Evolutionary conservation across 1,140 invertebrate species (phyloP).

Genomic region (Fopius arisanus): DNA sequence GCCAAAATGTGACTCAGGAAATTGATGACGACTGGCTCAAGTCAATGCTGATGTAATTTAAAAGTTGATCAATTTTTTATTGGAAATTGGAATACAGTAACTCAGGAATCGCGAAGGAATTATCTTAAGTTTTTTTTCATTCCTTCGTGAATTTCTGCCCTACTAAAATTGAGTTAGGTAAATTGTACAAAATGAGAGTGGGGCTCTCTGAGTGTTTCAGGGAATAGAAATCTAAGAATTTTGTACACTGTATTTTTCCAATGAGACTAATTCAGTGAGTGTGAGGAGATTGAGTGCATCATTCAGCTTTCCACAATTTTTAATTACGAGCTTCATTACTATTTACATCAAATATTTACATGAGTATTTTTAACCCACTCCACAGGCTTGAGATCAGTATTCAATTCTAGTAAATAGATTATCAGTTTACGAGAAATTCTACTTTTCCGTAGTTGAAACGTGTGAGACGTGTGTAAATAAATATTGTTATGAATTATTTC

Average conservation of each 20-base stretch:
- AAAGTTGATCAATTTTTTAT: background rate
- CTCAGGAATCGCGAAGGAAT: too few species aligned
- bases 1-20: constrained; percentile 18
- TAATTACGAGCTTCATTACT: background rate
- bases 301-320: background rate
- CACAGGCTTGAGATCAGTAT: too few species aligned
- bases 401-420: too few species aligned
- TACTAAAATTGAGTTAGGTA: background rate
- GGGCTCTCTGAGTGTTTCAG: background rate
- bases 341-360: too few species aligned
- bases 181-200: background rate
- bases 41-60: constrained; percentile 24
- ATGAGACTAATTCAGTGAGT: background rate
- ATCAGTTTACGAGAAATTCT: background rate
- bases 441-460: background rate
- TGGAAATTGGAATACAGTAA: background rate
- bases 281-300: background rate
- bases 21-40: constrained; percentile 36
- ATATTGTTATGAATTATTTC: background rate
- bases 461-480: constrained; percentile 6
- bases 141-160: too few species aligned
- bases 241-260: background rate
- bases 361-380: too few species aligned
- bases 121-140: too few species aligned
- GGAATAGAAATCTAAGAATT: background rate